A percentile compares a stretch with the other conserved stretches of the same genome.
Evolutionary conservation across 2,797 vertebrate genomes (phyloP).

Genomic region (Pangasius mekongensis): DNA sequence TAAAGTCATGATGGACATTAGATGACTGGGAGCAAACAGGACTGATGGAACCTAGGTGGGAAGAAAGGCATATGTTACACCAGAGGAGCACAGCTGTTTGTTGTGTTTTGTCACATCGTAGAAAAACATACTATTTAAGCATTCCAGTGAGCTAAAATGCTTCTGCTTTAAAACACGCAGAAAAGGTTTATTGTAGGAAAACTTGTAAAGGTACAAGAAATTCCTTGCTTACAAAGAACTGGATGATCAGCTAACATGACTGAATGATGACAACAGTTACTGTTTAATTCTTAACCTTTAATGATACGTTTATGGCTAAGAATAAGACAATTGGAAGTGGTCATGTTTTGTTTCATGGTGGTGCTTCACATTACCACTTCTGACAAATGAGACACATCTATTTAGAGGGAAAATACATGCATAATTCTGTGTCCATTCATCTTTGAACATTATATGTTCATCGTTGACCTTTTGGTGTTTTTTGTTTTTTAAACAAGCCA

Average conservation of each 20-base stretch:
- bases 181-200: neutral
- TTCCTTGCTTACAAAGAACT: neutral
- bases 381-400: neutral
- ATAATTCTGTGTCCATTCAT: neutral
- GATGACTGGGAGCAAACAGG: conserved; percentile 92
- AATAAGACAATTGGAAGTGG: neutral
- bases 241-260: neutral
- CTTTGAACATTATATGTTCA: neutral
- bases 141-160: neutral
- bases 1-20: conserved; percentile 95
- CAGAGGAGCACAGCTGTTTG: conserved; percentile 72
- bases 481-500: neutral
- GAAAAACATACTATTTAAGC: neutral
- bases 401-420: neutral
- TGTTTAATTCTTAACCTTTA: neutral
- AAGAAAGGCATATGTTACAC: conserved; percentile 72
- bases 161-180: neutral
- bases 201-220: neutral
- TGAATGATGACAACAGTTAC: neutral
- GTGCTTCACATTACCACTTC: neutral
- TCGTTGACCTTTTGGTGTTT: neutral
- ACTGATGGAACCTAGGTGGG: conserved; percentile 89
- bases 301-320: neutral
- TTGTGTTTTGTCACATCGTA: neutral
- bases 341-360: neutral